Conservation (phyloP, 2,113 vertebrate species). For the Muntiacus muntjak region DNA sequence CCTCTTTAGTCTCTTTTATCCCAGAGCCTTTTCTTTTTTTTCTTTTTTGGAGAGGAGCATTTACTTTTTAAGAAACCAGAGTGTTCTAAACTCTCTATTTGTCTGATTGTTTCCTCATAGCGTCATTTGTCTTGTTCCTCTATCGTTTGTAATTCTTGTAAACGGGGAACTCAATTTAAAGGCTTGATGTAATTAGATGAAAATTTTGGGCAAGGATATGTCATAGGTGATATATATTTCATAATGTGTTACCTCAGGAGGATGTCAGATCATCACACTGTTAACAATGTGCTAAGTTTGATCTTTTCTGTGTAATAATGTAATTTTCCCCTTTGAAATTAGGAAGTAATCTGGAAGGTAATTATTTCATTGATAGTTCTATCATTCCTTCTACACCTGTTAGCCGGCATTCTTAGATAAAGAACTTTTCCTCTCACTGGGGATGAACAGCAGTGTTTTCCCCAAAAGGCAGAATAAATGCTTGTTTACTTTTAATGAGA, state of each 20-base stretch:
- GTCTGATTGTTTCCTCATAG: not conserved
- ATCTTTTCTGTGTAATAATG: not conserved
- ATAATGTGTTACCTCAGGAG: not conserved
- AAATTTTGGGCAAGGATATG: not conserved
- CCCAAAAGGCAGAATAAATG: not conserved
- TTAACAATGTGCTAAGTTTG: not conserved
- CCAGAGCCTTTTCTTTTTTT: not conserved
- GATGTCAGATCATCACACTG: not conserved
- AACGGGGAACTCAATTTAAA: not conserved
- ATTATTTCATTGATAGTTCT: not conserved
- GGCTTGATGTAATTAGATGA: not conserved
- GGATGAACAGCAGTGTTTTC: not conserved
- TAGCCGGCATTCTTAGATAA: not conserved
- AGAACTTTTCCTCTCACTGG: not conserved
- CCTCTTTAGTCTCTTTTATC: not conserved
- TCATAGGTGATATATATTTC: not conserved
- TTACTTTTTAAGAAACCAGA: not conserved
- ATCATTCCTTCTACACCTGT: not conserved
- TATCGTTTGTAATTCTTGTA: not conserved
- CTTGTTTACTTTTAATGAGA: slow-evolving; percentile 4
- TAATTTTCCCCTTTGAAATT: not conserved
- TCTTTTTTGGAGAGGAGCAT: not conserved
- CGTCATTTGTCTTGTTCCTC: not conserved
- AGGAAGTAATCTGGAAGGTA: not conserved
- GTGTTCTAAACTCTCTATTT: not conserved